These are phyloP conservation scores for Hylaea fasciaria DNA, from an alignment of 2,888 invertebrate species.

Conservation along the genomic window DNA sequence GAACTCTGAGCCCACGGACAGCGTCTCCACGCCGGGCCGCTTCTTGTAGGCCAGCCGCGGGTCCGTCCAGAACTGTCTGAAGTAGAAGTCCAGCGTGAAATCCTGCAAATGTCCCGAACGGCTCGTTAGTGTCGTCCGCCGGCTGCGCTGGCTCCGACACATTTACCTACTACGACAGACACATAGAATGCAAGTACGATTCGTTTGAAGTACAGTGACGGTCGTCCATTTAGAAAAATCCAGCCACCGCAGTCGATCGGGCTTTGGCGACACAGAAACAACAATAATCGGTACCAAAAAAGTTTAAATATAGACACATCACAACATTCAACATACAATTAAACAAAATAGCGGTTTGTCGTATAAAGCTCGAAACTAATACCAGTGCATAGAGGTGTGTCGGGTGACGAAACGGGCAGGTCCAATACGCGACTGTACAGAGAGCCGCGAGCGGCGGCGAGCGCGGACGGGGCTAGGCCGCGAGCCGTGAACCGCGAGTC, in stretches of 20 bases:
- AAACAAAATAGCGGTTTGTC: constrained; percentile 35
- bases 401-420: constrained; percentile 20
- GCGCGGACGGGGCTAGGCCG: constrained; percentile 1
- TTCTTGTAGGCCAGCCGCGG: constrained; percentile 95
- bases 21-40: constrained; percentile 92
- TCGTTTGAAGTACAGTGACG: constrained; percentile 19
- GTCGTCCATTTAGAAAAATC: constrained; percentile 8
- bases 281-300: constrained; percentile 28
- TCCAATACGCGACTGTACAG: constrained; percentile 3
- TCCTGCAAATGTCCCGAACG: constrained; percentile 83
- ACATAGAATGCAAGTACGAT: constrained; percentile 23
- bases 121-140: constrained; percentile 4
- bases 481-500: constrained; percentile 5
- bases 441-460: background rate
- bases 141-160: constrained; percentile 3
- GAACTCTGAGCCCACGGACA: constrained; percentile 96
- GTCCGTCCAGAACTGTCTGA: constrained; percentile 98
- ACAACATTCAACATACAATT: constrained; percentile 41
- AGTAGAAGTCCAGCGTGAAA: constrained; percentile 98
- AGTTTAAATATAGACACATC: constrained; percentile 29
- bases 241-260: constrained; percentile 21
- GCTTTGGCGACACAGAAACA: constrained; percentile 18
- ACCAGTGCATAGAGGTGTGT: constrained; percentile 24
- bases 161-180: constrained; percentile 9
- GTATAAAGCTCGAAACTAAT: constrained; percentile 37